Conservation (phyloP, 2,113 vertebrate species). For the Rhombomys opimus region DNA sequence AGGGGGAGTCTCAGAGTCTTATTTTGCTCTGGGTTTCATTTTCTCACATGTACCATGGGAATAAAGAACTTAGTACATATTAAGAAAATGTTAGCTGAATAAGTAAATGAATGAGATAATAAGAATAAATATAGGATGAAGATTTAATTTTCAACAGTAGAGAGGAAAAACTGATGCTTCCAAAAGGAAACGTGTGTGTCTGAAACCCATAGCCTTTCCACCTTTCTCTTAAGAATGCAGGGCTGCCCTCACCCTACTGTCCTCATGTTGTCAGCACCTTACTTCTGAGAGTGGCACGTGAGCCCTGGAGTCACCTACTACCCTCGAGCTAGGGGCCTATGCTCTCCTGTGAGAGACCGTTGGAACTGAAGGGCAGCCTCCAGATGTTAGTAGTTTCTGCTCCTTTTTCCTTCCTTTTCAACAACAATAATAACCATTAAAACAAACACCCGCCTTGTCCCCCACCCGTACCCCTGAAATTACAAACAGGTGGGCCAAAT, state of each 20-base stretch:
- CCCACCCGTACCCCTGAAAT: slow-evolving; percentile 64
- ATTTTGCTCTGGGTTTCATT: neutral
- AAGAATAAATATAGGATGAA: neutral
- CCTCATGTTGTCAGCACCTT: neutral
- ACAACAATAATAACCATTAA: slow-evolving; percentile 83
- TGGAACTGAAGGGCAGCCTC: slow-evolving; percentile 67
- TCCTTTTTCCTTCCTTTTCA: slow-evolving; percentile 72
- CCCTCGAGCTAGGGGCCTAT: slow-evolving; percentile 66
- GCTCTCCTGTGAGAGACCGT: slow-evolving; percentile 52
- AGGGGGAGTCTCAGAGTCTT: neutral
- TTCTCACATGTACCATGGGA: neutral
- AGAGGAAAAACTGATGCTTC: neutral
- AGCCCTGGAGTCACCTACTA: slow-evolving; percentile 44
- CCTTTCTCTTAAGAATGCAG: neutral
- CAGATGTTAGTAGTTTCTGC: slow-evolving; percentile 80
- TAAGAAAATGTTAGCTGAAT: neutral
- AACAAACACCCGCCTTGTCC: slow-evolving; percentile 72
- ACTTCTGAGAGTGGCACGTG: neutral
- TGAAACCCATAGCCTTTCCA: neutral
- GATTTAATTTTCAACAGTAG: neutral
- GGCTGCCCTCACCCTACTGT: neutral
- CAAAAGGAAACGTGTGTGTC: neutral
- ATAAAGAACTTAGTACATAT: neutral
- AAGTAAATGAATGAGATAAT: neutral
- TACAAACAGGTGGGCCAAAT: slow-evolving; percentile 75